These are phyloP conservation scores for Oscheius sp. DNA, from an alignment of 2,888 invertebrate genomes.

Conservation along the genomic window DNA sequence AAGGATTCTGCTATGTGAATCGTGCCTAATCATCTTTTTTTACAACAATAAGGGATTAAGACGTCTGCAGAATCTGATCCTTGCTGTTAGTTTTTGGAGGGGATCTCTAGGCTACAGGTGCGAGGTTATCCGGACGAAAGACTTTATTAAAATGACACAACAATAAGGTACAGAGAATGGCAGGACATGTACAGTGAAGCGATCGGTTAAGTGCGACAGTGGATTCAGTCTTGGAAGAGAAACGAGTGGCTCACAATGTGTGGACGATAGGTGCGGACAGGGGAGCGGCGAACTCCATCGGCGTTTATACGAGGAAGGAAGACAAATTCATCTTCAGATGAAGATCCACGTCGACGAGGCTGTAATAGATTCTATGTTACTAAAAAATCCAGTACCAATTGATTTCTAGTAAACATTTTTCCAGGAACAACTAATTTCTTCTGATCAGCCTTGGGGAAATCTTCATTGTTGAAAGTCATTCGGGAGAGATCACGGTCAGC, in stretches of 20 bases:
- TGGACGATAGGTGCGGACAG: slow-evolving; percentile 54
- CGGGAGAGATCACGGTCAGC: slow-evolving; percentile 16
- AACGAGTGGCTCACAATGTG: slow-evolving; percentile 62
- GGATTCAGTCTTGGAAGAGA: slow-evolving; percentile 31
- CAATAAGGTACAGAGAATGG: slow-evolving; percentile 10
- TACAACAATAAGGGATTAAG: not conserved
- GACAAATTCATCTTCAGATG: slow-evolving; percentile 35
- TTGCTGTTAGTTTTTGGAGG: not conserved
- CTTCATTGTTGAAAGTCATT: slow-evolving; percentile 42
- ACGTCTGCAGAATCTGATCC: not conserved
- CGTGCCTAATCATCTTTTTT: not conserved
- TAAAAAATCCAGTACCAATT: slow-evolving; percentile 43
- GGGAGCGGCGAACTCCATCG: slow-evolving; percentile 56
- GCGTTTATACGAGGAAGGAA: slow-evolving; percentile 48
- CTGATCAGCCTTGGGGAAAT: slow-evolving; percentile 45
- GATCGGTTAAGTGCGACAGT: not conserved
- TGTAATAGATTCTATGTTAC: not conserved
- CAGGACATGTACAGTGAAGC: slow-evolving; percentile 34
- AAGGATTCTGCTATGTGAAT: not conserved
- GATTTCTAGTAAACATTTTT: slow-evolving; percentile 52
- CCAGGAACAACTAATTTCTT: slow-evolving; percentile 36
- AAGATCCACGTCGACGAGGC: slow-evolving; percentile 32
- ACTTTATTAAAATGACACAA: slow-evolving; percentile 30
- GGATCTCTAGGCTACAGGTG: not conserved
- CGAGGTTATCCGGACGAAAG: slow-evolving; percentile 28